Conservation (phyloP, 2,888 invertebrate genomes). For the Amphimallon solstitiale region DNA sequence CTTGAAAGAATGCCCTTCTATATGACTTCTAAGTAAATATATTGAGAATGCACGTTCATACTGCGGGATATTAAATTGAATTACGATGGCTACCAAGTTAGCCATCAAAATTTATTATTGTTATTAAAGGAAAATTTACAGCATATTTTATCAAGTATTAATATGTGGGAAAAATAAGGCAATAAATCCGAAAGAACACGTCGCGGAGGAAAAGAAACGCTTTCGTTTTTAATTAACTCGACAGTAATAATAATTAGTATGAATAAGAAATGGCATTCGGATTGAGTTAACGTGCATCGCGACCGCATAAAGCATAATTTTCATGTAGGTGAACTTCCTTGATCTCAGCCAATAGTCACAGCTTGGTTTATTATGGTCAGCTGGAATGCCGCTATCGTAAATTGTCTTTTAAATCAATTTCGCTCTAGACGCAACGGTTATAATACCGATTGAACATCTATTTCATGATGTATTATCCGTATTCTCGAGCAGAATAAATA, state of each 20-base stretch:
- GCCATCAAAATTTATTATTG: slow-evolving; percentile 33
- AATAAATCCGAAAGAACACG: slow-evolving; percentile 28
- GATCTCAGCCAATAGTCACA: background rate
- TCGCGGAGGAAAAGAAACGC: slow-evolving; percentile 23
- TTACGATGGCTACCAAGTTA: slow-evolving; percentile 12
- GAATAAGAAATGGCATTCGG: slow-evolving; percentile 19
- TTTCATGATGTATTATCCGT: too few species aligned
- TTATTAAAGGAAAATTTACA: slow-evolving; percentile 37
- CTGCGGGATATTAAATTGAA: background rate
- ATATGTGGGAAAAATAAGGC: slow-evolving; percentile 39
- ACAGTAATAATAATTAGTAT: slow-evolving; percentile 30
- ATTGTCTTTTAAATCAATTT: slow-evolving; percentile 28
- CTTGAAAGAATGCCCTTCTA: too few species aligned
- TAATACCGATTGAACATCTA: too few species aligned
- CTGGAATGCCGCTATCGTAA: slow-evolving; percentile 29
- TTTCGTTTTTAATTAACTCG: slow-evolving; percentile 37
- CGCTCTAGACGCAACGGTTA: background rate
- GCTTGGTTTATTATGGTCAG: slow-evolving; percentile 2
- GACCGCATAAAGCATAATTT: slow-evolving; percentile 26
- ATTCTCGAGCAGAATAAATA: too few species aligned
- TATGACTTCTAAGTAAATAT: too few species aligned
- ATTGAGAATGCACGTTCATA: too few species aligned
- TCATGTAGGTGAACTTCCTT: slow-evolving; percentile 29
- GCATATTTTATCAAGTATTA: slow-evolving; percentile 30
- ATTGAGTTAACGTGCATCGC: slow-evolving; percentile 28